Evolutionary conservation across 2,113 vertebrate species (phyloP).

Genomic region (Indicator indicator): DNA sequence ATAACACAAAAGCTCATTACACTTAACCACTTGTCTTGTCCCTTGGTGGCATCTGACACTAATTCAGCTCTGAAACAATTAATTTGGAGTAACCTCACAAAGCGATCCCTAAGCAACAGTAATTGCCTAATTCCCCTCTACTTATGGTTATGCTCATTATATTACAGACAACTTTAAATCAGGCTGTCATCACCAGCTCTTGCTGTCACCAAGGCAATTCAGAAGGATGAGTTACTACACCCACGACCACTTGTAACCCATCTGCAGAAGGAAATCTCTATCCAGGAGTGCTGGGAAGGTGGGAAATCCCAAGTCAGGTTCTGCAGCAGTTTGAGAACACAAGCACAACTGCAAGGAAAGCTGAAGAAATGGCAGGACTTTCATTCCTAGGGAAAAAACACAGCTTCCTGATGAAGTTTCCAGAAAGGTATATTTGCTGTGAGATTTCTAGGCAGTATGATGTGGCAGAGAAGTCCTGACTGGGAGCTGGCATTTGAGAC

Average conservation of each 20-base stretch:
- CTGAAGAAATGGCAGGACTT: not conserved
- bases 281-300: not conserved
- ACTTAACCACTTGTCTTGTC: constrained; percentile 40
- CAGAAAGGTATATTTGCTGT: not conserved
- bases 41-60: not conserved
- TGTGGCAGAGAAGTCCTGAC: not conserved
- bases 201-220: not conserved
- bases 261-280: not conserved
- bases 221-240: constrained; percentile 17
- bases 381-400: not conserved
- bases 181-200: constrained; percentile 8
- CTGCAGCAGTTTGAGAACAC: not conserved
- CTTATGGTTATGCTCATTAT: constrained; percentile 37
- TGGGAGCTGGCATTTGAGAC: not conserved
- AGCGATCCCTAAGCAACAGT: constrained; percentile 30
- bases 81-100: constrained; percentile 36
- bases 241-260: not conserved
- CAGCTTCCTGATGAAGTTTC: not conserved
- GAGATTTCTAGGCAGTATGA: not conserved
- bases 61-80: constrained; percentile 20
- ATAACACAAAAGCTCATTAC: not conserved
- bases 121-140: constrained; percentile 33
- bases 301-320: not conserved
- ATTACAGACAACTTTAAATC: constrained; percentile 59
- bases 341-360: not conserved